Conservation (phyloP, 2,113 vertebrate species). For the Melanotaenia duboulayi region DNA sequence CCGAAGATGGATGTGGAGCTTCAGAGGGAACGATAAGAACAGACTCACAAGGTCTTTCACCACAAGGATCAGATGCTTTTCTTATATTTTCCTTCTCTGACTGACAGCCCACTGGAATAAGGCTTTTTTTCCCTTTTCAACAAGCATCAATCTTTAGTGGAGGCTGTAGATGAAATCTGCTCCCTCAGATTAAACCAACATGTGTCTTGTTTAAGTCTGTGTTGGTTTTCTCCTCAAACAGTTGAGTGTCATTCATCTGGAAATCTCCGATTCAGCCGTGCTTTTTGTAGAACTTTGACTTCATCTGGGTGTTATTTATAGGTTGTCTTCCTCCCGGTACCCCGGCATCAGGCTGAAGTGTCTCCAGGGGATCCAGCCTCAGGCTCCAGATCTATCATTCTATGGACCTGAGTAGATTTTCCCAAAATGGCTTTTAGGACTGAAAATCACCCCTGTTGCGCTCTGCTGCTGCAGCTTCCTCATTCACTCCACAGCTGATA, state of each 20-base stretch:
- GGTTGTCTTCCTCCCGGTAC: conserved; percentile 30
- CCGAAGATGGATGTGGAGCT: conserved; percentile 83
- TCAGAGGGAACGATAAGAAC: conserved; percentile 76
- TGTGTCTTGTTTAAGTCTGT: neutral
- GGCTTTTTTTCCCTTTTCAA: conserved; percentile 31
- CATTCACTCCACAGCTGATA: conserved; percentile 36
- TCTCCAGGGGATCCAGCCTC: conserved; percentile 70
- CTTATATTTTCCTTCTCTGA: conserved; percentile 61
- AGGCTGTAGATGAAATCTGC: conserved; percentile 51
- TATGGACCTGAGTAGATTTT: conserved; percentile 47
- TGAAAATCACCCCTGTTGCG: conserved; percentile 53
- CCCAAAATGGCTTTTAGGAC: conserved; percentile 47
- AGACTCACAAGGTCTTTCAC: conserved; percentile 71
- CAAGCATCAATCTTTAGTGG: conserved; percentile 60
- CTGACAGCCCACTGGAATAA: conserved; percentile 66
- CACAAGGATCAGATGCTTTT: conserved; percentile 74
- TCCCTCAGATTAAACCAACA: neutral
- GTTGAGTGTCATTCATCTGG: conserved; percentile 15
- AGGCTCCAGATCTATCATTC: conserved; percentile 51
- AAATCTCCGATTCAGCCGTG: neutral
- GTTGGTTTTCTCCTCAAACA: conserved; percentile 25
- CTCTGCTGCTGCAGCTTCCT: conserved; percentile 45
- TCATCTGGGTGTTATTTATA: conserved; percentile 45
- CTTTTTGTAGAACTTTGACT: conserved; percentile 11
- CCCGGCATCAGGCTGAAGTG: conserved; percentile 42